These are phyloP conservation scores for Falco cherrug DNA, from an alignment of 2,797 vertebrate species.

Conservation along the genomic window DNA sequence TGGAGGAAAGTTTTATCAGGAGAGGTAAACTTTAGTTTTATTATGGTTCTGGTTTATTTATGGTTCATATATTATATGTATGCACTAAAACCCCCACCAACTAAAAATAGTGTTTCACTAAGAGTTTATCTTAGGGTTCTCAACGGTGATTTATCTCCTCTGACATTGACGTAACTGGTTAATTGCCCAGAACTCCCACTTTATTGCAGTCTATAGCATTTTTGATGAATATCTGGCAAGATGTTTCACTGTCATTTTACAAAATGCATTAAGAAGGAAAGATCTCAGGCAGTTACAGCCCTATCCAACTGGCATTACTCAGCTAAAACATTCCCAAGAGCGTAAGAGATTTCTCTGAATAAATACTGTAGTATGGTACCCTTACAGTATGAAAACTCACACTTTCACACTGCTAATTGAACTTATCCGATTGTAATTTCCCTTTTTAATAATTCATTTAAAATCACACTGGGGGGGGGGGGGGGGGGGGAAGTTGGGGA, in stretches of 20 bases:
- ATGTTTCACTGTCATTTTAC: background rate
- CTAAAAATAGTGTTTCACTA: background rate
- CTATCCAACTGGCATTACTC: background rate
- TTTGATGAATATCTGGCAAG: constrained; percentile 11
- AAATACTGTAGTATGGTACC: background rate
- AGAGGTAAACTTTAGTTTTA: background rate
- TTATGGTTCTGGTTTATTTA: background rate
- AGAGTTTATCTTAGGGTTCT: background rate
- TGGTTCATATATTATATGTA: background rate
- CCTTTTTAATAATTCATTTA: background rate
- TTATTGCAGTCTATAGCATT: background rate
- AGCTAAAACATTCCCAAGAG: background rate
- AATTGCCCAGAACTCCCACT: constrained; percentile 23
- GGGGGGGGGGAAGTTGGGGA: fast-evolving
- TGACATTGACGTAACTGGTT: background rate
- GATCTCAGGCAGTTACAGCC: background rate
- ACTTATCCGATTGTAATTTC: background rate
- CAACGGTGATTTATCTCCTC: background rate
- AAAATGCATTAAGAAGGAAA: background rate
- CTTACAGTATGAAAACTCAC: background rate
- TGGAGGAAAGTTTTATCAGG: background rate
- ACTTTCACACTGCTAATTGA: background rate
- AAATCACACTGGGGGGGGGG: background rate
- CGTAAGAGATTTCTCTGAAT: background rate
- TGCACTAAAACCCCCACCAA: background rate